phyloP scores from a whole-genome alignment of 1,140 invertebrate genomes.

The Venustaconcha ellipsiformis region DNA sequence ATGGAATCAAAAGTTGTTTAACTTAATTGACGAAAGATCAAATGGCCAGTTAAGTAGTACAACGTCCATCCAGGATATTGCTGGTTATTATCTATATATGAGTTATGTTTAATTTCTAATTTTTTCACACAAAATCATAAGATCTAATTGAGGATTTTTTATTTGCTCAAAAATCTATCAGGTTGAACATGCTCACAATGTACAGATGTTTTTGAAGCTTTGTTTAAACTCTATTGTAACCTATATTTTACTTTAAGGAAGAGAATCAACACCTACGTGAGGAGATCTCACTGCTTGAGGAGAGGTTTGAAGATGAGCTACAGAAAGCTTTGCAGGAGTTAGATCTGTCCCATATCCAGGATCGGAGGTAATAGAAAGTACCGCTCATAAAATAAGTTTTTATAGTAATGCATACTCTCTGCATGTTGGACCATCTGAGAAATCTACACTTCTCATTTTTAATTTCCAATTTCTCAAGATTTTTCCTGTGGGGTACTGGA shows the following conservation, averaged over 20 bases:
- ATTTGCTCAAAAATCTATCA: background rate
- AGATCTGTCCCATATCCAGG: slow-evolving; percentile 24
- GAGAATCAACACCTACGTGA: slow-evolving; percentile 23
- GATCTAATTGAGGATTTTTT: background rate
- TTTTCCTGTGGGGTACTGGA: background rate
- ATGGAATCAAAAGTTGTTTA: too few relatives aligned
- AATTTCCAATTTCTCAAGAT: background rate
- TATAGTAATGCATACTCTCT: background rate
- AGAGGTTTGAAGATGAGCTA: slow-evolving; percentile 18
- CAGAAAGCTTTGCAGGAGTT: slow-evolving; percentile 22
- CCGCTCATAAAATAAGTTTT: background rate
- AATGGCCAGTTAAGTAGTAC: too few relatives aligned
- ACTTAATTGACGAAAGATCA: too few relatives aligned
- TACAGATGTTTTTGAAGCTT: background rate
- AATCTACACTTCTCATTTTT: background rate
- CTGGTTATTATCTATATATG: background rate
- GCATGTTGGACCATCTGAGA: background rate
- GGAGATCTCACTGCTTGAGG: slow-evolving; percentile 22
- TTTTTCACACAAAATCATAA: background rate
- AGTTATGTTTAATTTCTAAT: background rate
- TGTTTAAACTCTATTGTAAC: background rate
- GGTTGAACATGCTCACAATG: background rate
- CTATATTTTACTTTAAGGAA: slow-evolving; percentile 1
- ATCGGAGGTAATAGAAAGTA: slow-evolving; percentile 10
- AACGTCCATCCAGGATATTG: too few relatives aligned